These are phyloP conservation scores for Lepetodrilus schrolli DNA, from an alignment of 2,888 invertebrate species.

Conservation along the genomic window DNA sequence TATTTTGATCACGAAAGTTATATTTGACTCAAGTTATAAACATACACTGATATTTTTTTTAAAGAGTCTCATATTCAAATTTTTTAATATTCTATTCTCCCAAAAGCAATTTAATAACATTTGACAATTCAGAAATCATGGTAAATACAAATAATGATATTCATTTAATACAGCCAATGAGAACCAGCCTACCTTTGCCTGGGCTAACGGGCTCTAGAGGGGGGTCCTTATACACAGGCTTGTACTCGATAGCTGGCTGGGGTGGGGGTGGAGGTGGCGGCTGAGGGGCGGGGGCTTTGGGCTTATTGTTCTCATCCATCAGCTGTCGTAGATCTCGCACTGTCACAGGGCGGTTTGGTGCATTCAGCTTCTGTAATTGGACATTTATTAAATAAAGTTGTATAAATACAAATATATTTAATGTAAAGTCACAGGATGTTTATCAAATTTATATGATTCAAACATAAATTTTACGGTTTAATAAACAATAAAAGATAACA, in stretches of 20 bases:
- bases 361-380: neutral
- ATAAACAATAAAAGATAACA: too few species aligned
- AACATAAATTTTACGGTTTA: too few species aligned
- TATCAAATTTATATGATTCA: neutral
- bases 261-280: constrained; percentile 41
- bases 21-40: too few species aligned
- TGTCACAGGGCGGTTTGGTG: constrained; percentile 54
- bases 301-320: constrained; percentile 53
- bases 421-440: neutral
- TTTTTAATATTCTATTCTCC: too few species aligned
- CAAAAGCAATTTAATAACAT: too few species aligned
- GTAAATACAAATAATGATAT: too few species aligned
- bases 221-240: constrained; percentile 62
- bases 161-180: neutral
- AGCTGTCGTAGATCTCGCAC: constrained; percentile 71
- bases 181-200: constrained; percentile 71
- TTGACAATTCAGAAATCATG: too few species aligned
- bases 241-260: constrained; percentile 57
- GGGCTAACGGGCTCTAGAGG: constrained; percentile 66
- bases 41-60: too few species aligned
- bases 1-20: too few species aligned
- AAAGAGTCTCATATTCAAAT: too few species aligned
- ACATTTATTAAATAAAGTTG: neutral
- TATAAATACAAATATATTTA: neutral
- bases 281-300: constrained; percentile 34